Percentiles rank a stretch among this genome's conserved stretches.
Evolutionary conservation across 2,888 invertebrate species (phyloP).

Genomic region (Dichetophora obliterata): DNA sequence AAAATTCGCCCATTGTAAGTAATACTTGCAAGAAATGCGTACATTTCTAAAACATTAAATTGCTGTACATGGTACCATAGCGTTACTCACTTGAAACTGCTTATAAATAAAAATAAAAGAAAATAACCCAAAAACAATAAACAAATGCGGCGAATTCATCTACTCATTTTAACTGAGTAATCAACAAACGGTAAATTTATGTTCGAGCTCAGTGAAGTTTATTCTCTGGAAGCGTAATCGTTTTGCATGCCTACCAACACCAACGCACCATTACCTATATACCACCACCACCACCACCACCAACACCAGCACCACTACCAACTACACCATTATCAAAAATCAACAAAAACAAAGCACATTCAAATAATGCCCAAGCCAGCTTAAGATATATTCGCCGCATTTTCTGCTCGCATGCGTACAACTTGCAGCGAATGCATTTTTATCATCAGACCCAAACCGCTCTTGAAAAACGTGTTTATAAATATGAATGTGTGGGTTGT

Average conservation of each 20-base stretch:
- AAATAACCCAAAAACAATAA: neutral
- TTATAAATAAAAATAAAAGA: neutral
- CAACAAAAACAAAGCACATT: neutral
- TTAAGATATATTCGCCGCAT: neutral
- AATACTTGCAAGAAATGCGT: no score
- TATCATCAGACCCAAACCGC: neutral
- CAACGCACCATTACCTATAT: neutral
- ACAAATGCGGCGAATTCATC: slow-evolving; percentile 14
- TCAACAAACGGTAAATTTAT: slow-evolving; percentile 31
- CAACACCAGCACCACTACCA: neutral
- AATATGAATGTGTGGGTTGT: neutral
- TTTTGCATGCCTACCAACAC: no score
- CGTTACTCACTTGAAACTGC: neutral
- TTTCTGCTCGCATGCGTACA: slow-evolving; percentile 26
- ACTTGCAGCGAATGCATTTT: slow-evolving; percentile 24
- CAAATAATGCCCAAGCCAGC: neutral
- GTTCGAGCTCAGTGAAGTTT: neutral
- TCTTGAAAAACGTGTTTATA: neutral
- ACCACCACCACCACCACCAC: neutral
- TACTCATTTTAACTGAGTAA: slow-evolving; percentile 3
- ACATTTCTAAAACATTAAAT: no score
- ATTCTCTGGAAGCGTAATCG: slow-evolving; percentile 1
- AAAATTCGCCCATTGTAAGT: no score
- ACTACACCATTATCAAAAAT: neutral
- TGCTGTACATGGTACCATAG: no score